Evolutionary conservation across 2,888 invertebrate species (phyloP).

Genomic region (Eupithecia tripunctaria): DNA sequence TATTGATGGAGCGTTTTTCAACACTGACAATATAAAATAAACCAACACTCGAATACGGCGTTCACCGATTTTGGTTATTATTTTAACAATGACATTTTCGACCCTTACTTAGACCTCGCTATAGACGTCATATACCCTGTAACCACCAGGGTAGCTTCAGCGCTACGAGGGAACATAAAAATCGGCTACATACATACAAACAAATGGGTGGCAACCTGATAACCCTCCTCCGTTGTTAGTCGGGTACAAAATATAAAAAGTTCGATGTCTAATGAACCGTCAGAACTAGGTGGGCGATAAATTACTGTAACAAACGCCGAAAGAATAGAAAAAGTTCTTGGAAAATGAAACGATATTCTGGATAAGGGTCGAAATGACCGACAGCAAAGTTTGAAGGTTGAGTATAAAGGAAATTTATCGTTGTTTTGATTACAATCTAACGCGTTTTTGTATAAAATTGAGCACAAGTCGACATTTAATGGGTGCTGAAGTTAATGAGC

Average conservation of each 20-base stretch:
- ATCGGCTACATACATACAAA: too few species aligned
- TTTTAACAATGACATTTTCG: too few species aligned
- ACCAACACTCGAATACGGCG: too few species aligned
- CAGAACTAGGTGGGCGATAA: slow-evolving; percentile 6
- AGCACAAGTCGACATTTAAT: slow-evolving; percentile 25
- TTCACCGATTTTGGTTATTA: too few species aligned
- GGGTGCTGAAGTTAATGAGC: slow-evolving; percentile 11
- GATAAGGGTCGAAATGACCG: slow-evolving; percentile 41
- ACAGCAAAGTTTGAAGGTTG: slow-evolving; percentile 42
- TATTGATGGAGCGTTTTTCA: not conserved
- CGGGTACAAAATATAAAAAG: slow-evolving; percentile 6
- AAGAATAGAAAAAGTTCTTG: slow-evolving; percentile 10
- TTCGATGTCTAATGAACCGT: slow-evolving; percentile 12
- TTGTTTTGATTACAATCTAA: slow-evolving; percentile 46
- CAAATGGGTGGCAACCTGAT: too few species aligned
- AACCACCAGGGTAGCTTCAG: too few species aligned
- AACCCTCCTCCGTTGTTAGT: too few species aligned
- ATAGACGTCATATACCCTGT: too few species aligned
- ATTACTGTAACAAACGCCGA: slow-evolving; percentile 1
- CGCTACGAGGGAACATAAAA: too few species aligned
- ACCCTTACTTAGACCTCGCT: too few species aligned
- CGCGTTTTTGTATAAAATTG: slow-evolving; percentile 36
- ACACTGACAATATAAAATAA: slow-evolving; percentile 3
- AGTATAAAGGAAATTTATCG: slow-evolving; percentile 46
- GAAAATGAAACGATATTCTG: slow-evolving; percentile 20